Evolutionary conservation across 1,140 invertebrate species (phyloP).

Genomic region (Drosophila mojavensis): DNA sequence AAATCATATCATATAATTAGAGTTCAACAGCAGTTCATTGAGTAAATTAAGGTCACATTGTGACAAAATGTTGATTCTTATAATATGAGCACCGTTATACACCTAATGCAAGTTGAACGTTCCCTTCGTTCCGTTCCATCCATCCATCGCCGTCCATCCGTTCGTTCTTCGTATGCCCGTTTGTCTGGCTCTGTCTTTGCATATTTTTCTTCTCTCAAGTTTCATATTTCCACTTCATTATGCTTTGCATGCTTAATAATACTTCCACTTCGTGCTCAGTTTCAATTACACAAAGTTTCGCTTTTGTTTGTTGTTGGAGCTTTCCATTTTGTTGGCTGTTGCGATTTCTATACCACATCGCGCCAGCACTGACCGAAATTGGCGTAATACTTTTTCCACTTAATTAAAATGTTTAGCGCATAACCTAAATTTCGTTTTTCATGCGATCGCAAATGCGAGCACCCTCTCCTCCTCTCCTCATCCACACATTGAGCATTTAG

Average conservation of each 20-base stretch:
- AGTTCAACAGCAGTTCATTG: not conserved
- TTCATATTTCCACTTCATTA: slow-evolving; percentile 81
- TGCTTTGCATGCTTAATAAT: slow-evolving; percentile 82
- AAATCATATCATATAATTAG: not conserved
- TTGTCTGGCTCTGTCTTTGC: slow-evolving; percentile 39
- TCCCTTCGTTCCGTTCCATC: slow-evolving; percentile 1
- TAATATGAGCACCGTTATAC: slow-evolving; percentile 53
- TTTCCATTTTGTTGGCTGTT: slow-evolving; percentile 75
- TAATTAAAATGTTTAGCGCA: slow-evolving; percentile 81
- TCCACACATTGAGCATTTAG: not conserved
- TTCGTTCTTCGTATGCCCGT: slow-evolving; percentile 18
- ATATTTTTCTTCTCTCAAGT: slow-evolving; percentile 54
- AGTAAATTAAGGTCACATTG: not conserved
- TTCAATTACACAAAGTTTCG: slow-evolving; percentile 79
- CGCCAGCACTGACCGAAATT: slow-evolving; percentile 64
- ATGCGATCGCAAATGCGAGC: slow-evolving; percentile 14
- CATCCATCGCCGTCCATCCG: too few relatives aligned
- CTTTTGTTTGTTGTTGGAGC: slow-evolving; percentile 73
- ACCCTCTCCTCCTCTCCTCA: not conserved
- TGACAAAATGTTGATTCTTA: not conserved
- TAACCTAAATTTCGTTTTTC: slow-evolving; percentile 77
- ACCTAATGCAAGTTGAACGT: slow-evolving; percentile 36
- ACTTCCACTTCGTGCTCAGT: slow-evolving; percentile 80
- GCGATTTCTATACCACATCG: slow-evolving; percentile 73
- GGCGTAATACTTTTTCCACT: slow-evolving; percentile 80